Evolutionary conservation across 1,140 invertebrate species (phyloP).

Genomic region (Drosophila ogumai): DNA sequence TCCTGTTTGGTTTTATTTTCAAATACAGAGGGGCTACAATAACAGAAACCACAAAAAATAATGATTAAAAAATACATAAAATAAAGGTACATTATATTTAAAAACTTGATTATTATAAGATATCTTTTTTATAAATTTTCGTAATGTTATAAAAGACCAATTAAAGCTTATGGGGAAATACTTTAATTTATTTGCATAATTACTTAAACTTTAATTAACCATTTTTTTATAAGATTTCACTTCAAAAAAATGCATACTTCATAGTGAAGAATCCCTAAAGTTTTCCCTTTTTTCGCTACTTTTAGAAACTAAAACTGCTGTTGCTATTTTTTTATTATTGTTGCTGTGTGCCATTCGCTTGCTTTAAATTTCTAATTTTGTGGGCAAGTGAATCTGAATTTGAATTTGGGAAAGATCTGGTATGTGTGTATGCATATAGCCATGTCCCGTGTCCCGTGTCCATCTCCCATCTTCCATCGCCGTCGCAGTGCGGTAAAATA

Average conservation of each 20-base stretch:
- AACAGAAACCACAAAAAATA: neutral
- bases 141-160: no score
- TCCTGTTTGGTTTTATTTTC: conserved; percentile 3
- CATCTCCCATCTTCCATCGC: conserved; percentile 24
- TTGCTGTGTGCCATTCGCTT: conserved; percentile 45
- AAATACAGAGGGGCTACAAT: neutral
- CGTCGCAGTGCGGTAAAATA: conserved; percentile 48
- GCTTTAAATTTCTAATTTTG: conserved; percentile 80
- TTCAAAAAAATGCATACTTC: neutral
- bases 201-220: no score
- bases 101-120: no score
- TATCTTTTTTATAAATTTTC: no score
- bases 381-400: conserved; percentile 82
- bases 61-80: neutral
- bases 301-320: conserved; percentile 61
- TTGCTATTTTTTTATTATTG: conserved; percentile 52
- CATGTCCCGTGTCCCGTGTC: conserved; percentile 15
- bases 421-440: conserved; percentile 50
- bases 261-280: neutral
- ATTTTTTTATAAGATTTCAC: neutral
- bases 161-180: no score
- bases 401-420: conserved; percentile 74
- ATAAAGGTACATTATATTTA: neutral
- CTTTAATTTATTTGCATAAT: neutral
- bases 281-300: conserved; percentile 48